Evolutionary conservation across 2,113 vertebrate genomes (phyloP).

Genomic region (Diphyllodes magnificus): DNA sequence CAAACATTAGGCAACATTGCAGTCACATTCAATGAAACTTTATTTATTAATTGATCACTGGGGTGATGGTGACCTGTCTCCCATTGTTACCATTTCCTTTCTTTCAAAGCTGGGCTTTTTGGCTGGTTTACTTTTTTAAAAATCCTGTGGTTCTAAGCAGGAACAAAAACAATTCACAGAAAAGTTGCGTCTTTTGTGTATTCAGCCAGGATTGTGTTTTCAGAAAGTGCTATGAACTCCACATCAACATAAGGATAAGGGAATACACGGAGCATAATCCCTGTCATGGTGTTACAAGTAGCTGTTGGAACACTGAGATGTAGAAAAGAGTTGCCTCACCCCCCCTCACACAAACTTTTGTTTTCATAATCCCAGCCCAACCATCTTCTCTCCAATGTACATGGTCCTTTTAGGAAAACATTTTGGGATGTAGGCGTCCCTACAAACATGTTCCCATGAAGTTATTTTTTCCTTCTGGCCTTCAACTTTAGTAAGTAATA

Average conservation of each 20-base stretch:
- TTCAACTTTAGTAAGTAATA: background rate
- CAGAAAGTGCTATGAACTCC: background rate
- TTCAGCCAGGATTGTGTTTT: background rate
- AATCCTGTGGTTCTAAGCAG: background rate
- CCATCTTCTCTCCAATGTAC: background rate
- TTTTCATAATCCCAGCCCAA: background rate
- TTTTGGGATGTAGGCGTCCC: background rate
- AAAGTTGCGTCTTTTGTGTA: background rate
- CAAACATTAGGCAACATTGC: background rate
- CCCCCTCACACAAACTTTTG: background rate
- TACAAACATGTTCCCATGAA: background rate
- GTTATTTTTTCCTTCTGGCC: background rate
- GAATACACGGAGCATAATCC: background rate
- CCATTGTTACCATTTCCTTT: background rate
- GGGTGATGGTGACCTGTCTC: background rate
- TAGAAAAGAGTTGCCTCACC: background rate
- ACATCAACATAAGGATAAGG: accelerated
- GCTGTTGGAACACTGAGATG: background rate
- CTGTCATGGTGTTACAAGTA: background rate
- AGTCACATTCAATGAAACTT: background rate
- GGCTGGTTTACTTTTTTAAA: background rate
- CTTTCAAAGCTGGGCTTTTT: background rate
- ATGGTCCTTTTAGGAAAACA: background rate
- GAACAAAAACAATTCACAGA: background rate
- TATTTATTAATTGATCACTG: background rate